Conservation (phyloP, 2,797 vertebrate genomes). For the Knipowitschia caucasica region DNA sequence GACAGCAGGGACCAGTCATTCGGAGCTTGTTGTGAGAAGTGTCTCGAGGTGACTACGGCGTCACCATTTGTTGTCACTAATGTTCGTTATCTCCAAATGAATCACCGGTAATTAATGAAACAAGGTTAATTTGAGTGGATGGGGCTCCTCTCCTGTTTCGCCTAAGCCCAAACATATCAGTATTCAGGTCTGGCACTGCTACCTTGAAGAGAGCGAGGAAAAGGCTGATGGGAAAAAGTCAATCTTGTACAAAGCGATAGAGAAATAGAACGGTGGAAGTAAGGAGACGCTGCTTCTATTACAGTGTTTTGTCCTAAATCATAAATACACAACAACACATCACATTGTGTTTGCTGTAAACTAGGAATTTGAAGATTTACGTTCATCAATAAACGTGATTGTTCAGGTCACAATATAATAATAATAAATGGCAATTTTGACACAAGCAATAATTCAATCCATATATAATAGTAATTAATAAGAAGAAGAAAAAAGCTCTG, state of each 20-base stretch:
- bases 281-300: too few species aligned
- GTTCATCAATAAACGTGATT: too few species aligned
- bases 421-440: too few species aligned
- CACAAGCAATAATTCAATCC: too few species aligned
- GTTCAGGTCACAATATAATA: too few species aligned
- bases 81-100: constrained; percentile 1
- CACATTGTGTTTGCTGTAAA: too few species aligned
- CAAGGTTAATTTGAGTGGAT: background rate
- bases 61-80: constrained; percentile 1
- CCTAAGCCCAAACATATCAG: background rate
- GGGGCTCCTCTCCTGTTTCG: background rate
- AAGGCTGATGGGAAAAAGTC: background rate
- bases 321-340: too few species aligned
- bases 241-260: background rate
- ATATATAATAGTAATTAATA: too few species aligned
- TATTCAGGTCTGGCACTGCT: background rate
- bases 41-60: background rate
- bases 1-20: too few species aligned
- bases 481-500: too few species aligned
- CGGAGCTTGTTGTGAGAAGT: background rate
- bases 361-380: too few species aligned
- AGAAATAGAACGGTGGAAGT: background rate
- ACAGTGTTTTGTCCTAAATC: too few species aligned
- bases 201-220: background rate
- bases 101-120: background rate